Conservation (phyloP, 2,113 vertebrate species). For the Colinus virginianus region DNA sequence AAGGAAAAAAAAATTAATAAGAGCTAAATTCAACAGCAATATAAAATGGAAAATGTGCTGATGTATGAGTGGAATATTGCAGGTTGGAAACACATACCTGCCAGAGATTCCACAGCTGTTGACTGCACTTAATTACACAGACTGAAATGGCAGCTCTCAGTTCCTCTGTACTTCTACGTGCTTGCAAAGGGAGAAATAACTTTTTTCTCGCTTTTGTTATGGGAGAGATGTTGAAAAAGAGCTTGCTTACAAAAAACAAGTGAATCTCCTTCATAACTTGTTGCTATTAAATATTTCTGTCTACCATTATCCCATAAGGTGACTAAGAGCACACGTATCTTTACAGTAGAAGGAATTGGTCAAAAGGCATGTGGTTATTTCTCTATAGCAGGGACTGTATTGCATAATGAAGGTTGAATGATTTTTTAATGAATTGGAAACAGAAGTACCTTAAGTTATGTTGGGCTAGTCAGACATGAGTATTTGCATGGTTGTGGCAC, state of each 20-base stretch:
- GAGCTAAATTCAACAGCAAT: background rate
- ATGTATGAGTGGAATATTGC: no score
- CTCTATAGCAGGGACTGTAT: background rate
- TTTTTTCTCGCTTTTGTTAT: background rate
- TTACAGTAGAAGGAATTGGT: background rate
- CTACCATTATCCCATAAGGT: background rate
- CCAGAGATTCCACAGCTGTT: background rate
- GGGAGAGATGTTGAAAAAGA: background rate
- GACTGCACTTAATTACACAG: background rate
- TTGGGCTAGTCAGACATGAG: background rate
- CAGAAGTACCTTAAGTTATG: background rate
- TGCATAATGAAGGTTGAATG: background rate
- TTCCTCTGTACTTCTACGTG: background rate
- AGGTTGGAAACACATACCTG: background rate
- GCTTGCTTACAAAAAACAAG: background rate
- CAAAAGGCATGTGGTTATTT: background rate
- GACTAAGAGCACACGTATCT: background rate
- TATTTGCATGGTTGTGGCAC: background rate
- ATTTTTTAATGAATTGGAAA: conserved; percentile 21
- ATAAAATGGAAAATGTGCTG: background rate
- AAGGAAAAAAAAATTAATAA: background rate
- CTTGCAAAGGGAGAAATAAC: background rate
- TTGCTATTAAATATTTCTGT: background rate
- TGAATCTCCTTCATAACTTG: background rate
- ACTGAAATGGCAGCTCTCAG: background rate